Percentiles rank a stretch among this genome's conserved stretches.
phyloP scores from a whole-genome alignment of 2,888 invertebrate genomes.

The Noctua janthe region DNA sequence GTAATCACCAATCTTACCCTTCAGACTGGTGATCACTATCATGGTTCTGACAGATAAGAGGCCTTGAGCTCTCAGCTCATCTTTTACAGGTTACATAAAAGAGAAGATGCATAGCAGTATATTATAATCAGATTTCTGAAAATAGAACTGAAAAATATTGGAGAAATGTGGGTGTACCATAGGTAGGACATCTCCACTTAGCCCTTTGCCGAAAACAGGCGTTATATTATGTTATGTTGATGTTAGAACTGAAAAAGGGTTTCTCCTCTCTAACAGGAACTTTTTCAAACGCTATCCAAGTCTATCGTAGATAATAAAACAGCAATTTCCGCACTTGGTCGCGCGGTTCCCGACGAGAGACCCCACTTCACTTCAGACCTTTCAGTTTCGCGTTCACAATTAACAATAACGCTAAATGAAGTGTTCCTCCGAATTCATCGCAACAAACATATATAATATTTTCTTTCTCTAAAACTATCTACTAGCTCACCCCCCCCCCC shows the following conservation, averaged over 20 bases:
- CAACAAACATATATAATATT: slow-evolving; percentile 81
- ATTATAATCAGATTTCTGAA: background rate
- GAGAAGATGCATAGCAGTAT: too few species aligned
- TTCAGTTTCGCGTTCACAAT: slow-evolving; percentile 44
- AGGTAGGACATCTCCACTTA: background rate
- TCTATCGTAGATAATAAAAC: slow-evolving; percentile 2
- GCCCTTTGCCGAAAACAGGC: background rate
- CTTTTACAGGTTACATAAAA: background rate
- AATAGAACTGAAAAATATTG: background rate
- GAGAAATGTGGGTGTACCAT: background rate
- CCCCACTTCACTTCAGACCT: background rate
- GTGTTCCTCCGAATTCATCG: slow-evolving; percentile 73
- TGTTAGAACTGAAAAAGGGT: background rate
- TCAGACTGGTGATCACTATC: background rate
- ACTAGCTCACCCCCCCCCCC: slow-evolving; percentile 75
- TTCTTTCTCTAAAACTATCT: slow-evolving; percentile 89
- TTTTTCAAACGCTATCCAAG: background rate
- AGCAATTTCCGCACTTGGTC: background rate
- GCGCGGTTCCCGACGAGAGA: background rate
- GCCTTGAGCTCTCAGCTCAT: background rate
- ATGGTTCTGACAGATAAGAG: background rate
- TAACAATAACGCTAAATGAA: slow-evolving; percentile 72
- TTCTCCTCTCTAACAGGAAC: background rate
- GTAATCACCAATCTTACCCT: background rate
- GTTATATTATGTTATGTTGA: background rate